phyloP scores from a whole-genome alignment of 2,113 vertebrate genomes.

The Perca schrenkii region DNA sequence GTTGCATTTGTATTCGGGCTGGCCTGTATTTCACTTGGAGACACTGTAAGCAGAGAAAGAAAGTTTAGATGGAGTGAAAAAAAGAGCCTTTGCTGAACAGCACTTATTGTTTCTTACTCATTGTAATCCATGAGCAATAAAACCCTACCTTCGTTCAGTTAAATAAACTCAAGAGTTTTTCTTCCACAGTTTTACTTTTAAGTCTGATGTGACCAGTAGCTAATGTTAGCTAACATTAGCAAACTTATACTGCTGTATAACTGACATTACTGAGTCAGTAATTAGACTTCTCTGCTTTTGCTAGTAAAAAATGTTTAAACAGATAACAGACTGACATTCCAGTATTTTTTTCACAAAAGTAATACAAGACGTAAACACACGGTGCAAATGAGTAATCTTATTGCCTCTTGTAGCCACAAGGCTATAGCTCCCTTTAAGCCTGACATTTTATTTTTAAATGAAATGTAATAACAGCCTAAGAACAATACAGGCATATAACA shows the following conservation, averaged over 20 bases:
- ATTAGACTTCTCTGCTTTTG: background rate
- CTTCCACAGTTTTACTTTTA: background rate
- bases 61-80: background rate
- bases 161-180: background rate
- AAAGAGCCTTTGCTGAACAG: background rate
- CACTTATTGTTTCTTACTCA: background rate
- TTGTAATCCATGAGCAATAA: background rate
- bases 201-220: background rate
- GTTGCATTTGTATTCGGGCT: slow-evolving; percentile 57
- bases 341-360: background rate
- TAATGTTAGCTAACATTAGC: background rate
- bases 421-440: background rate
- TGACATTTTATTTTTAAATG: background rate
- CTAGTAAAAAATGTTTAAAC: background rate
- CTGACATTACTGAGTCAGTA: background rate
- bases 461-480: background rate
- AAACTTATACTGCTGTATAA: background rate
- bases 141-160: background rate
- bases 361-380: background rate
- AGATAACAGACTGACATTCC: background rate
- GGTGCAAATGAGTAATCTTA: background rate
- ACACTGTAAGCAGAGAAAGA: slow-evolving; percentile 60
- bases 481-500: background rate
- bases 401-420: background rate
- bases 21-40: slow-evolving; percentile 63